These are phyloP conservation scores for Paradoxurus hermaphroditus DNA, from an alignment of 2,113 vertebrate genomes.

Conservation along the genomic window DNA sequence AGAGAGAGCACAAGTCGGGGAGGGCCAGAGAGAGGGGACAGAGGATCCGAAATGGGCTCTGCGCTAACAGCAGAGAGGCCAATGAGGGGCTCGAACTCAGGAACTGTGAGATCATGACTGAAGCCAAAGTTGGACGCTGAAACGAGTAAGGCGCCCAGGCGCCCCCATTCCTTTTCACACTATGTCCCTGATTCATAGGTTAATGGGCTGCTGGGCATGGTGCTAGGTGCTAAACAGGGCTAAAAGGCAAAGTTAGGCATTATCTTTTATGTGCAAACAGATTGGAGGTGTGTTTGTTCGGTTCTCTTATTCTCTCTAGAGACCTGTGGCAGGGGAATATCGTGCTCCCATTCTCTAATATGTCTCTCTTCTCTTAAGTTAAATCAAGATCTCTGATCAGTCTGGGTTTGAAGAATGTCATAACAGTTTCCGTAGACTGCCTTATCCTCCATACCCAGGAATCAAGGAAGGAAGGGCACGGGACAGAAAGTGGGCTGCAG, in stretches of 20 bases:
- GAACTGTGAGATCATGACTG: no score
- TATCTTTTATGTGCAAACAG: background rate
- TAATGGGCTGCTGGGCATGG: background rate
- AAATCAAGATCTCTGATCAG: background rate
- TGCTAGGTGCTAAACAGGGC: slow-evolving; percentile 24
- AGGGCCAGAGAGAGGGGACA: no score
- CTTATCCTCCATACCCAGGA: background rate
- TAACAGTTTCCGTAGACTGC: background rate
- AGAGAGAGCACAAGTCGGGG: no score
- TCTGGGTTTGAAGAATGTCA: background rate
- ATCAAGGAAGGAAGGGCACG: background rate
- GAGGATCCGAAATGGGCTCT: no score
- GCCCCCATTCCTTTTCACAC: background rate
- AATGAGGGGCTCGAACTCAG: no score
- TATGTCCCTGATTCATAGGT: background rate
- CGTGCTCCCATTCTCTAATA: background rate
- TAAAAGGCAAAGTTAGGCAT: slow-evolving; percentile 39
- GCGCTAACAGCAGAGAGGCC: no score
- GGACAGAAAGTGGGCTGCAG: background rate
- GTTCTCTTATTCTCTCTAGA: slow-evolving; percentile 5
- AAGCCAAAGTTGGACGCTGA: no score
- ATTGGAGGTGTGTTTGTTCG: background rate
- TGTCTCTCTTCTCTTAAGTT: background rate
- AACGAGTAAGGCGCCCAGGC: no score
- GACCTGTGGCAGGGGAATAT: background rate